Percentiles rank a stretch among this genome's conserved stretches.
Conservation (phyloP, 2,113 vertebrate species). For the Oriolus oriolus region DNA sequence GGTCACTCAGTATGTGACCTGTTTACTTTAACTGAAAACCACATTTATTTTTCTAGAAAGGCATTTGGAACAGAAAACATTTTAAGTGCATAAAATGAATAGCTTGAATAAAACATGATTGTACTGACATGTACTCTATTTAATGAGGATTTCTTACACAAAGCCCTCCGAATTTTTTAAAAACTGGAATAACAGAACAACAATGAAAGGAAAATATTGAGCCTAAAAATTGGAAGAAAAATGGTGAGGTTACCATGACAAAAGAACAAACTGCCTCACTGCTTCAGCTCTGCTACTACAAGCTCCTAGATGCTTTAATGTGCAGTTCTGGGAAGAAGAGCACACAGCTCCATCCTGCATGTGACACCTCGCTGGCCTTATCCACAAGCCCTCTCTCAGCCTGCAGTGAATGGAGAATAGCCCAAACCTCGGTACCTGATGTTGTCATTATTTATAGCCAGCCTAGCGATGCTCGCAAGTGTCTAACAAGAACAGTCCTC, state of each 20-base stretch:
- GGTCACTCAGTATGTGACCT: not conserved
- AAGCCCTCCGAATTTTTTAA: not conserved
- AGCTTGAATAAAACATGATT: conserved; percentile 18
- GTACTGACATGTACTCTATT: not conserved
- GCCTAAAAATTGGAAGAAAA: not conserved
- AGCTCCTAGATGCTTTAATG: not conserved
- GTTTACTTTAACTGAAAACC: conserved; percentile 36
- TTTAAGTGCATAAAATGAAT: conserved; percentile 9
- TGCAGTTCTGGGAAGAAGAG: not conserved
- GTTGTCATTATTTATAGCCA: not conserved
- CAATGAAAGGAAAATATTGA: conserved; percentile 15
- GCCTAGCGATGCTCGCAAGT: not conserved
- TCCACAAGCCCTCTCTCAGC: not conserved
- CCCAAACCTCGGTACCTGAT: not conserved
- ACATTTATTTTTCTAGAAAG: conserved; percentile 11
- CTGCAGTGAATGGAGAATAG: not conserved
- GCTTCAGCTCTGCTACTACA: not conserved
- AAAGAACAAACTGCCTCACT: not conserved
- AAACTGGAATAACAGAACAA: not conserved
- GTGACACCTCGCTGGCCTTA: not conserved
- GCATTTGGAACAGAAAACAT: not conserved
- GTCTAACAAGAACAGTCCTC: not conserved
- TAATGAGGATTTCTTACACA: conserved; percentile 22
- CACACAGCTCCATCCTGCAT: not conserved
- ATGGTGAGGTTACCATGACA: not conserved